These are phyloP conservation scores for Agrenia bidenticulata DNA, from an alignment of 2,888 invertebrate species.

Conservation along the genomic window DNA sequence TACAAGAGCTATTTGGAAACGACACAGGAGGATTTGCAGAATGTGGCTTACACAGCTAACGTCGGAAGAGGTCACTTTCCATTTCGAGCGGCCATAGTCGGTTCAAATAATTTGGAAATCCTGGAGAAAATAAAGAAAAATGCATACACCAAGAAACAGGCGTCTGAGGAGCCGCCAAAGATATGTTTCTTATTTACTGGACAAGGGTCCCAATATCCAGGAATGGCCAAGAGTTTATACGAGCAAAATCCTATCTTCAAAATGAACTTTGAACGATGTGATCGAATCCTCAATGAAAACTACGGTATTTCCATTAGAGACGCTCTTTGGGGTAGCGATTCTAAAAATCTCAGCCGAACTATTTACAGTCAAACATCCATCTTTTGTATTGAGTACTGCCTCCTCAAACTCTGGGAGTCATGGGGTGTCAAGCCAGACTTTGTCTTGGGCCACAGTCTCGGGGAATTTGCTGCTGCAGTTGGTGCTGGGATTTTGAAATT, in stretches of 20 bases:
- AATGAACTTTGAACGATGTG: conserved; percentile 16
- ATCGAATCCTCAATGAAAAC: neutral
- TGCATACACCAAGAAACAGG: neutral
- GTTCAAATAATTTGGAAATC: neutral
- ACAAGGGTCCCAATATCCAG: conserved; percentile 30
- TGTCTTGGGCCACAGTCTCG: conserved; percentile 40
- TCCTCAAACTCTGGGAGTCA: conserved; percentile 30
- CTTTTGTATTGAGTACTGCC: conserved; percentile 37
- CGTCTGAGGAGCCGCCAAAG: conserved; percentile 11
- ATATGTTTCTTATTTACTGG: conserved; percentile 39
- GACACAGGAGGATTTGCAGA: conserved; percentile 8
- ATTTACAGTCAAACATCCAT: conserved; percentile 40
- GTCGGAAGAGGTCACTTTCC: conserved; percentile 24
- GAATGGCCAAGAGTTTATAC: conserved; percentile 17
- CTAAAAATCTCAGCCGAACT: conserved; percentile 18
- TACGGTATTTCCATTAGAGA: conserved; percentile 23
- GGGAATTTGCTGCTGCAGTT: conserved; percentile 44
- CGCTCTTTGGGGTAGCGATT: conserved; percentile 15
- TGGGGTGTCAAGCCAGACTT: conserved; percentile 37
- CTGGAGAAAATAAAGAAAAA: conserved; percentile 15
- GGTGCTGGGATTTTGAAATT: conserved; percentile 27
- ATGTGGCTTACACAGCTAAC: conserved; percentile 27
- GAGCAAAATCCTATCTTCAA: conserved; percentile 1
- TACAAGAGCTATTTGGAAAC: conserved; percentile 1
- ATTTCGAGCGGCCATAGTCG: conserved; percentile 18